Percentiles rank a stretch among this genome's conserved stretches.
These are phyloP conservation scores for Nasalis larvatus DNA, from an alignment of 2,113 vertebrate species.

Conservation along the genomic window DNA sequence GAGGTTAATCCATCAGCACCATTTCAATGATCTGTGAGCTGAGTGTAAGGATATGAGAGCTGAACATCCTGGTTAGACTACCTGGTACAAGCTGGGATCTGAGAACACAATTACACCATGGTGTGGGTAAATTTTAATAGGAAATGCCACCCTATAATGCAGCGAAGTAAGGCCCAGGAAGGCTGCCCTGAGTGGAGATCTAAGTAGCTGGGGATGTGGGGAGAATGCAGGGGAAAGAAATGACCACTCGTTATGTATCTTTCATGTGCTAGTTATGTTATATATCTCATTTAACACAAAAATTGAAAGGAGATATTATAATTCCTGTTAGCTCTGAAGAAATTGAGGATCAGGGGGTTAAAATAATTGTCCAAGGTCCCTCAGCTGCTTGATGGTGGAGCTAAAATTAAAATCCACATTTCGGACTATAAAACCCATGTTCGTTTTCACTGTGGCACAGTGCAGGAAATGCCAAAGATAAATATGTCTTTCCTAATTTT, in stretches of 20 bases:
- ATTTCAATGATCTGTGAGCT: not conserved
- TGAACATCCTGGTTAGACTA: not conserved
- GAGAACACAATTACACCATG: not conserved
- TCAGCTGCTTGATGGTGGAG: not conserved
- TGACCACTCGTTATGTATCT: not conserved
- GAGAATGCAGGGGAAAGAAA: not conserved
- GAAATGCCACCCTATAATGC: not conserved
- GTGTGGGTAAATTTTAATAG: not conserved
- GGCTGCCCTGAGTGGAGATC: not conserved
- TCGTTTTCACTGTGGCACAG: not conserved
- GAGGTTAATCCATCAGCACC: not conserved
- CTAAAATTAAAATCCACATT: not conserved
- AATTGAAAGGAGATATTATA: not conserved
- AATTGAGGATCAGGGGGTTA: not conserved
- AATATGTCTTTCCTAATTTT: not conserved
- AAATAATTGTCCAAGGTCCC: not conserved
- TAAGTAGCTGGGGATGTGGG: not conserved
- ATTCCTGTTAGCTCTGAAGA: not conserved
- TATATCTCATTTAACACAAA: not conserved
- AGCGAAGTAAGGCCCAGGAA: not conserved
- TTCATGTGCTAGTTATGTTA: not conserved
- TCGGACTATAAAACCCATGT: not conserved
- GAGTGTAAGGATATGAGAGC: not conserved
- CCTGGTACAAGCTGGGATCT: not conserved
- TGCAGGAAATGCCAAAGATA: conserved; percentile 35